Evolutionary conservation across 2,797 vertebrate species (phyloP), one percentile per base, ranked within the genome.

Genomic region (Hephaestus fuliginosus): DNA sequence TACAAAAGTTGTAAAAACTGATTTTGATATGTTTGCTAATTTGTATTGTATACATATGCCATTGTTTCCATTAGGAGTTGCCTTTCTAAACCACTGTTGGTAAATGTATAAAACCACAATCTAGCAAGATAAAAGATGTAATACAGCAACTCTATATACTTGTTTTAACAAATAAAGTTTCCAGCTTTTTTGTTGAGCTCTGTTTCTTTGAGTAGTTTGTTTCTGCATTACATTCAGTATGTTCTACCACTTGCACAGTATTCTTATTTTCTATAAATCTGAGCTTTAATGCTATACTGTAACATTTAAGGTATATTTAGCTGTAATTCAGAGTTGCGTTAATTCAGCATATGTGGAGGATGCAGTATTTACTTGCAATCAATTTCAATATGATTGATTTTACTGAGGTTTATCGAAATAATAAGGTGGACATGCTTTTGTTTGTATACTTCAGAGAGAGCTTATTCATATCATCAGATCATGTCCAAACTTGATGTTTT

Each of bases 1-100:
- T 97, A 97, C 93, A 96, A 96, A 95, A 96, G 96, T 93, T 97
- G 96, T 97, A 98, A 96, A 96, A 97, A 96, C 94, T 91, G 96
- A 97, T 96, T 96, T 97, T 96, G 94, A 97, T 97, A 96, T 94
- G 95, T 96, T 96, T 96, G 95, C 96, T 95, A 94, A 97, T 97
- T 95, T 97, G 95, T 97, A 96, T 97, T 97, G 95, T 97, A 96
- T 97, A 96, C 95, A 95, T 92, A 87, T 96, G 95, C 95, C 95
- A 96, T 95, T 95, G 94, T 97, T 97, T 98, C 96, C 97, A 96
- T 95, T 96, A 97, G 96, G 96, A 96, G 94, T 95, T 96, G 95
- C 95, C 93, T 96, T 92, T 97, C 97, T 96, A 95, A 96, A 96
- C 96, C 96, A 95, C 94, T 96, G 96, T 96, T 96, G 95, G 95